Evolutionary conservation across 2,797 vertebrate genomes (phyloP).

Genomic region (Cottoperca gobio): DNA sequence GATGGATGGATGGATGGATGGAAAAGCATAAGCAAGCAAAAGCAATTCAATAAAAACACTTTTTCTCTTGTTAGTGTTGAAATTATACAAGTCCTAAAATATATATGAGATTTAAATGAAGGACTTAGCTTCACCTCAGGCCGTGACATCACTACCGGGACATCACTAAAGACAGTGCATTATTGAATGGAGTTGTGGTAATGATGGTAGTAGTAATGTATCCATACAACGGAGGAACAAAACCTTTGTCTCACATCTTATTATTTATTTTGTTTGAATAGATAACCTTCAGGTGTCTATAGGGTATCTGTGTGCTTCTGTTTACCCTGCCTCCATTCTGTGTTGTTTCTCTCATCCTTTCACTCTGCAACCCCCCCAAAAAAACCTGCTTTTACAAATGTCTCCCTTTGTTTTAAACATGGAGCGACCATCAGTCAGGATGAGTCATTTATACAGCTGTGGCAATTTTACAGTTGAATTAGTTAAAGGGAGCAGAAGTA

Average conservation of each 20-base stretch:
- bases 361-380: neutral
- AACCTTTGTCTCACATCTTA: slow-evolving; percentile 5
- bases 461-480: neutral
- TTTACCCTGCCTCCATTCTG: neutral
- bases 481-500: neutral
- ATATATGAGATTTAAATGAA: too few species aligned
- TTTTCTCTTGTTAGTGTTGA: neutral
- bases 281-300: neutral
- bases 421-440: slow-evolving; percentile 6
- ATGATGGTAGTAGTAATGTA: neutral
- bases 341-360: slow-evolving; percentile 7
- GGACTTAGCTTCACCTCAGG: too few species aligned
- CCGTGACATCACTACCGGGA: too few species aligned
- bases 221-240: neutral
- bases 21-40: too few species aligned
- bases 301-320: neutral
- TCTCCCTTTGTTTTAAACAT: slow-evolving; percentile 8
- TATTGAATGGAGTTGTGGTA: neutral
- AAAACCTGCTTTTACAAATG: slow-evolving; percentile 29
- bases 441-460: slow-evolving; percentile 33
- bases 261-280: too few species aligned
- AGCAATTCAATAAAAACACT: neutral
- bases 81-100: too few species aligned
- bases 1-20: too few species aligned
- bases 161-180: neutral